These are phyloP conservation scores for Ormyrus labotus DNA, from an alignment of 2,888 invertebrate genomes.

Conservation along the genomic window DNA sequence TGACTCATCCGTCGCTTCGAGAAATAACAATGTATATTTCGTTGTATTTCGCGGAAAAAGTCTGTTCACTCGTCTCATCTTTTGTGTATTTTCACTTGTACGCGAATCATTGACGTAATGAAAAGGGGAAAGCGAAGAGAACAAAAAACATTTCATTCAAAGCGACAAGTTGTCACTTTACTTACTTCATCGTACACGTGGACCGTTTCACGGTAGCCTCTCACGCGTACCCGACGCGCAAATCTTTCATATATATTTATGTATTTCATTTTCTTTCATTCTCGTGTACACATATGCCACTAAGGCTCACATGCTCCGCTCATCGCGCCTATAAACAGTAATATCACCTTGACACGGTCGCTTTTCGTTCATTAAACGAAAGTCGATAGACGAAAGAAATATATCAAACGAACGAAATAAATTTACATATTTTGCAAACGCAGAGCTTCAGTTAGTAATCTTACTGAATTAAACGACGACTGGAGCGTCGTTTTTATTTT, in stretches of 20 bases:
- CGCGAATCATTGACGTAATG: not conserved
- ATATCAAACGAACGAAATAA: conserved; percentile 5
- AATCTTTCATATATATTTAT: conserved; percentile 43
- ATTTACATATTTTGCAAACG: conserved; percentile 38
- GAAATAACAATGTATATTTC: conserved; percentile 48
- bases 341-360: conserved; percentile 45
- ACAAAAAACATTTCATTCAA: conserved; percentile 8
- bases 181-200: conserved; percentile 9
- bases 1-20: conserved; percentile 12
- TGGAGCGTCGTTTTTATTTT: conserved; percentile 5
- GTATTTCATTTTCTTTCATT: conserved; percentile 7
- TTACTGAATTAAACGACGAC: conserved; percentile 18
- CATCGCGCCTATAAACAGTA: conserved; percentile 35
- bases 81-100: not conserved
- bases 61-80: conserved; percentile 11
- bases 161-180: conserved; percentile 4
- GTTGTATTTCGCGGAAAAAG: conserved; percentile 51
- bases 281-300: conserved; percentile 34
- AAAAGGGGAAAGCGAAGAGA: conserved; percentile 36
- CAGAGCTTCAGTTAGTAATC: not conserved
- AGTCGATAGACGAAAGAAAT: conserved; percentile 28
- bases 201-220: conserved; percentile 46
- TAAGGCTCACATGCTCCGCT: conserved; percentile 16
- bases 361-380: not conserved
- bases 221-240: conserved; percentile 53